Evolutionary conservation across 2,797 vertebrate species (phyloP).

Genomic region (Australoheros facetus): DNA sequence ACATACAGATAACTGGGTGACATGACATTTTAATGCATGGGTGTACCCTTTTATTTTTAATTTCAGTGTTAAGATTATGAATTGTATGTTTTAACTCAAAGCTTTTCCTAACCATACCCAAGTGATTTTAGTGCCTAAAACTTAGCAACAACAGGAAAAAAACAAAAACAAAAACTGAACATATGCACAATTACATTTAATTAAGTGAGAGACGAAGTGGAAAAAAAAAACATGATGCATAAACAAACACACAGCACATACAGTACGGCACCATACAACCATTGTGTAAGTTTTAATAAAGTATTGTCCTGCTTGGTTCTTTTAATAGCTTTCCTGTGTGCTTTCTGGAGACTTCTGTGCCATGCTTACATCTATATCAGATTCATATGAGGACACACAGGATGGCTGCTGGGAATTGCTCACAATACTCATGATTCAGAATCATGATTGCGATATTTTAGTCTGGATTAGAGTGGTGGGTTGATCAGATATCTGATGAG

Average conservation of each 20-base stretch:
- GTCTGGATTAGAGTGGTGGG: background rate
- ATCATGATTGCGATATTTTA: background rate
- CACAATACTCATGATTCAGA: background rate
- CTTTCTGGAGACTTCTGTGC: too few relatives aligned
- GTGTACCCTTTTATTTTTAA: background rate
- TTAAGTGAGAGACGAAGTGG: too few relatives aligned
- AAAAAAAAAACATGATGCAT: too few relatives aligned
- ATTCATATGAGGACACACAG: background rate
- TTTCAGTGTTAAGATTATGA: background rate
- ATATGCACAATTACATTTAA: too few relatives aligned
- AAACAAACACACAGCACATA: too few relatives aligned
- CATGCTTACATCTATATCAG: too few relatives aligned
- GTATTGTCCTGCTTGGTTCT: too few relatives aligned
- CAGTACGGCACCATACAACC: too few relatives aligned
- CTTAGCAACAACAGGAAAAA: background rate
- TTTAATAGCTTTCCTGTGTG: too few relatives aligned
- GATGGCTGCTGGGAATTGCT: background rate
- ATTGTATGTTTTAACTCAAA: background rate
- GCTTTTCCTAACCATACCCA: background rate
- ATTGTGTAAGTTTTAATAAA: too few relatives aligned
- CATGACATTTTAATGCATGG: background rate
- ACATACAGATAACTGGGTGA: background rate
- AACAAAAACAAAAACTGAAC: too few relatives aligned
- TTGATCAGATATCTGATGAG: background rate
- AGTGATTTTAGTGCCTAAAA: background rate